Conservation (phyloP, 2,797 vertebrate species). For the Megalops cyprinoides region DNA sequence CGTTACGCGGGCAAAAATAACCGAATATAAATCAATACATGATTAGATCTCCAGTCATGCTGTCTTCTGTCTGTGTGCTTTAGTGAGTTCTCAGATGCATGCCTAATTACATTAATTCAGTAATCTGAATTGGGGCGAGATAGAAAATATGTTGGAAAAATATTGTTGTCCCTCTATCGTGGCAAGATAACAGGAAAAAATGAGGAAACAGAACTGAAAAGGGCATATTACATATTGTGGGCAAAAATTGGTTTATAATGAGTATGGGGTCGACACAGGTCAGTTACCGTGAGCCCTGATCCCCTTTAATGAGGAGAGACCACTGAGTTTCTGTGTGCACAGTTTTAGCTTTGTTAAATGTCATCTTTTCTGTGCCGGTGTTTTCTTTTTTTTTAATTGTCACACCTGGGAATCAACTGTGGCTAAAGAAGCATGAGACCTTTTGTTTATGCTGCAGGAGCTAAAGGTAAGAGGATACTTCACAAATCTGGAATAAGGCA, state of each 20-base stretch:
- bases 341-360: conserved; percentile 25
- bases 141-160: neutral
- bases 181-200: neutral
- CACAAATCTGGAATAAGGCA: neutral
- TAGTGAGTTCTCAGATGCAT: neutral
- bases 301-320: conserved; percentile 25
- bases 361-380: conserved; percentile 6
- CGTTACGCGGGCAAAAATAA: neutral
- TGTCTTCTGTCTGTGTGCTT: neutral
- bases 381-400: conserved; percentile 27
- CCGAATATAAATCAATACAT: conserved; percentile 4
- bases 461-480: neutral
- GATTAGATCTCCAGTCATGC: neutral
- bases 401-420: conserved; percentile 6
- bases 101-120: neutral
- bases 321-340: neutral
- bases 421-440: neutral
- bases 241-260: conserved; percentile 31
- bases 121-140: neutral
- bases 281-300: neutral
- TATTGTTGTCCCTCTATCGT: neutral
- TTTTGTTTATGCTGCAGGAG: neutral
- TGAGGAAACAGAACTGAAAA: neutral
- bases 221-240: neutral
- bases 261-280: conserved; percentile 23